These are phyloP conservation scores for Petromus typicus DNA, from an alignment of 2,113 vertebrate genomes.

Conservation along the genomic window DNA sequence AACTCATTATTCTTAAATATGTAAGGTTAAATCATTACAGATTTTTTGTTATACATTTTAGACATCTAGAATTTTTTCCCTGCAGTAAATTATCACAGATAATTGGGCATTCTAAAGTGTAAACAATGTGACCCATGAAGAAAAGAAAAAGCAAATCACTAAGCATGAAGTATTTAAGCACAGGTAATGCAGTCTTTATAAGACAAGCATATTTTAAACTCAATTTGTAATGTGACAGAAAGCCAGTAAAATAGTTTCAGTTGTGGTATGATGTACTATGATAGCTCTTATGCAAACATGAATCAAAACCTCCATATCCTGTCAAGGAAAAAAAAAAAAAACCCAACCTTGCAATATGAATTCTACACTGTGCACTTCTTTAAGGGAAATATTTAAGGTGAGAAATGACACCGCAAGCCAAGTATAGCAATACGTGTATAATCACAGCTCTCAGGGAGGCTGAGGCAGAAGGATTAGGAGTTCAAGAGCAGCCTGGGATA, in stretches of 20 bases:
- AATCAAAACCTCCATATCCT: slow-evolving; percentile 39
- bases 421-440: not conserved
- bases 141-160: slow-evolving; percentile 77
- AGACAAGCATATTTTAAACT: slow-evolving; percentile 80
- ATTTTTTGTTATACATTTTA: not conserved
- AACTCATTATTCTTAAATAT: slow-evolving; percentile 78
- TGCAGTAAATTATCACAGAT: slow-evolving; percentile 77
- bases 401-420: not conserved
- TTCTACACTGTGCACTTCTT: slow-evolving; percentile 11
- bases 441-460: not conserved
- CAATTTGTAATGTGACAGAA: slow-evolving; percentile 83
- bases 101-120: slow-evolving; percentile 73
- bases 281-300: slow-evolving; percentile 29
- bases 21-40: slow-evolving; percentile 70
- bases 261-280: slow-evolving; percentile 59
- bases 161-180: slow-evolving; percentile 82
- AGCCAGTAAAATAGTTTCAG: slow-evolving; percentile 72
- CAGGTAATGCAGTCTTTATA: slow-evolving; percentile 72
- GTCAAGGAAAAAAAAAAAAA: not conserved
- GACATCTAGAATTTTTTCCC: slow-evolving; percentile 61
- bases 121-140: slow-evolving; percentile 31
- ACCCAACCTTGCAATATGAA: not conserved
- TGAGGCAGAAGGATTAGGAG: not conserved
- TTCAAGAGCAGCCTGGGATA: not conserved
- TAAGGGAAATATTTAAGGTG: not conserved